These are phyloP conservation scores for Bombylius discolor DNA, from an alignment of 2,888 invertebrate genomes.

Conservation along the genomic window DNA sequence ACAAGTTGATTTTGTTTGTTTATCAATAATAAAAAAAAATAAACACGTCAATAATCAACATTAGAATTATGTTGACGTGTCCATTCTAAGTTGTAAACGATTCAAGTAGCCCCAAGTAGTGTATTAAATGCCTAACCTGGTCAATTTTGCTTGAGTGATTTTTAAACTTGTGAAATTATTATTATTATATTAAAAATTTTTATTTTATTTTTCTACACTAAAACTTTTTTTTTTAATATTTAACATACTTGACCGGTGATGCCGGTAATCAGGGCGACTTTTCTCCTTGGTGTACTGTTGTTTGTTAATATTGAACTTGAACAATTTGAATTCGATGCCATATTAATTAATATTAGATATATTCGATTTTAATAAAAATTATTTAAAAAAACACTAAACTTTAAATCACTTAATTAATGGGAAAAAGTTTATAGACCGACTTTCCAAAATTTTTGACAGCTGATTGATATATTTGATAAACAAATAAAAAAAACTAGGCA, in stretches of 20 bases:
- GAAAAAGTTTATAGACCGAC: too few relatives aligned
- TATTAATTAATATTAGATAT: not conserved
- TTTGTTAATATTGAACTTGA: not conserved
- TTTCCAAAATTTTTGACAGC: too few relatives aligned
- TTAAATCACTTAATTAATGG: too few relatives aligned
- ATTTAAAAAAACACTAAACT: too few relatives aligned
- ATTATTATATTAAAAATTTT: slow-evolving; percentile 3
- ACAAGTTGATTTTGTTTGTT: too few relatives aligned
- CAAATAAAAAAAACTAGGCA: too few relatives aligned
- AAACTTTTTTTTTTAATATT: not conserved
- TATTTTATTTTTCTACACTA: not conserved
- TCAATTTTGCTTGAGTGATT: too few relatives aligned
- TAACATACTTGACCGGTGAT: slow-evolving; percentile 87
- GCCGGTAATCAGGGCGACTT: slow-evolving; percentile 87
- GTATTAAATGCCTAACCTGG: too few relatives aligned
- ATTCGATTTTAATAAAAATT: too few relatives aligned
- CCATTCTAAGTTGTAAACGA: not conserved
- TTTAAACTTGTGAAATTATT: too few relatives aligned
- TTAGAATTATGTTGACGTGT: not conserved
- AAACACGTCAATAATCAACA: not conserved
- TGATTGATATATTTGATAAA: too few relatives aligned
- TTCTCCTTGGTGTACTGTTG: slow-evolving; percentile 20
- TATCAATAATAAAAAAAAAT: not conserved
- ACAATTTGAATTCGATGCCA: not conserved
- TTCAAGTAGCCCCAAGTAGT: too few relatives aligned